phyloP scores from a whole-genome alignment of 2,888 invertebrate species.

The Drepana falcataria region DNA sequence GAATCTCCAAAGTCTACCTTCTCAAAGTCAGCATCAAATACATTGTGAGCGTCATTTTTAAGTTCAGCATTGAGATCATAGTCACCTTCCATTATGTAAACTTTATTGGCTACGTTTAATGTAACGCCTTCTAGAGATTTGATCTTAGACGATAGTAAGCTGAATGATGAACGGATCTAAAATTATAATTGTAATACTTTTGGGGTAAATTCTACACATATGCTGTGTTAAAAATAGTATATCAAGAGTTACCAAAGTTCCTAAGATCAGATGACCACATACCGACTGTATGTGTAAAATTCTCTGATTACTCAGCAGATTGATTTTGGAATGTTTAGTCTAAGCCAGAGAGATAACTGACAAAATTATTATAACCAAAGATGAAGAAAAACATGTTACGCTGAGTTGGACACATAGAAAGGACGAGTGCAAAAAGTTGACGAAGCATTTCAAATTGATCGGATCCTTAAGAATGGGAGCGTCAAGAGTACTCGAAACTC shows the following conservation, averaged over 20 bases:
- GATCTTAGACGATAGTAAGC: constrained; percentile 43
- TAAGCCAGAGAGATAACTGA: too few species aligned
- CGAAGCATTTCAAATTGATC: too few species aligned
- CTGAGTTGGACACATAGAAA: too few species aligned
- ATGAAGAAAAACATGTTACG: too few species aligned
- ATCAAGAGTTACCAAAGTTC: neutral
- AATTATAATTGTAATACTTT: constrained; percentile 10
- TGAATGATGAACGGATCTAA: constrained; percentile 62
- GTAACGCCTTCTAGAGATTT: constrained; percentile 72
- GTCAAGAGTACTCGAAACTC: too few species aligned
- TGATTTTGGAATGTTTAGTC: too few species aligned
- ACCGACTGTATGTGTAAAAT: too few species aligned
- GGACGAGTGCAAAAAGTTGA: too few species aligned
- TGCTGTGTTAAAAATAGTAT: constrained; percentile 1
- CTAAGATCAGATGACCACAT: too few species aligned
- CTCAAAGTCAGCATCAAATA: constrained; percentile 82
- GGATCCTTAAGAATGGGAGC: too few species aligned
- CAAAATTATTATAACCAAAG: too few species aligned
- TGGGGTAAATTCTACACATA: neutral
- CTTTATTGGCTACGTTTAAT: constrained; percentile 84
- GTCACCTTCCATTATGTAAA: constrained; percentile 79
- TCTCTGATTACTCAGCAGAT: too few species aligned
- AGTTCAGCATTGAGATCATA: constrained; percentile 76
- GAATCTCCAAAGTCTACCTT: constrained; percentile 80
- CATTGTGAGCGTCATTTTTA: constrained; percentile 75